Base-by-base conservation (phyloP, 2,888 invertebrate genomes). In the Epirrhoe alternata region DNA sequence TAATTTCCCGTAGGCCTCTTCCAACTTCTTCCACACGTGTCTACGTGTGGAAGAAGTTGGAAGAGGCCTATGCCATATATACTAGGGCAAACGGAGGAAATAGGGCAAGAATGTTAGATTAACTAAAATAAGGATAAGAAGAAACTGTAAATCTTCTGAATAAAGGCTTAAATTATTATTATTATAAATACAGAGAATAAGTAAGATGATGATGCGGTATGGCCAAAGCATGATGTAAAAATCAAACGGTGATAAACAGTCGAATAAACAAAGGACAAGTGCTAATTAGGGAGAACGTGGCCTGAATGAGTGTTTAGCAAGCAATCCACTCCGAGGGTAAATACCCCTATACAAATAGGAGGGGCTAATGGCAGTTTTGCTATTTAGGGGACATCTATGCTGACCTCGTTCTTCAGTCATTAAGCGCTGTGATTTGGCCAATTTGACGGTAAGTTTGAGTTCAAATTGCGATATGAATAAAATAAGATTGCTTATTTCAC, bases 241-340 rank as follows among this genome's bases (percentile, higher is more conserved):
- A 10, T 38, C 35, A 24, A 24, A 24, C 24, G 24, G 24, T 24
- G 24, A 24, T 24, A 24, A 24, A 24, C 24, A 24, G 1, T 24
- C 24, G 24, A 24, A 24, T 63, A 65, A 71, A 70, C 68, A 68
- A 64, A 53, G 50, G 61, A 68, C 56, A 62, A 52, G n/a, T 50
- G 54, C 70, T 72, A 72, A 73, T 73, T 70, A 64, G 53, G 62
- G 64, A 53, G 62, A 49, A 47, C 47, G 45, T 72, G 72, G 57
- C 75, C 75, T 62, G 50, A 75, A 74, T 74, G 70, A 73, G 66
- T 76, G 76, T 76, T 75, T 75, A 61, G 56, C 58, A 68, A 70
- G 70, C 75, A 73, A 63, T 69, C 68, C 61, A 66, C 67, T 61
- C 50, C 57, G 56, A 30, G 59, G 60, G 59, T 60, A 56, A 63